These are phyloP conservation scores for Parazoanthus darwini DNA, from an alignment of 92 coral and sea anemone species.

Conservation along the genomic window DNA sequence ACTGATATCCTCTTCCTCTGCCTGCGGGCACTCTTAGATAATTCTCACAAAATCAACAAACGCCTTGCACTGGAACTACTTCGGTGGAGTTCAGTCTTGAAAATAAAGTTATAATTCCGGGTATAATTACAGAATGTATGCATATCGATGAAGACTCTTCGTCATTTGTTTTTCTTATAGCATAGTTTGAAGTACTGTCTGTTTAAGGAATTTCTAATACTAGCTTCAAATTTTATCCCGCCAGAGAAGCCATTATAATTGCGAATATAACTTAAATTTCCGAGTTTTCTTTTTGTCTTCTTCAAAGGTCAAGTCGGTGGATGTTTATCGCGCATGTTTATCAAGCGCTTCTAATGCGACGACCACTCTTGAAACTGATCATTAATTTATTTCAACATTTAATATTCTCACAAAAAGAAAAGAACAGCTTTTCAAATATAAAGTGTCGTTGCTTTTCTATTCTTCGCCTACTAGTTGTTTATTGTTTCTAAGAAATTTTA, in stretches of 20 bases:
- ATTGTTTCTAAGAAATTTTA: not conserved
- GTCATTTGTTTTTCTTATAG: not conserved
- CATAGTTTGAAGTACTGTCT: not conserved
- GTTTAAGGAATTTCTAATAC: not conserved
- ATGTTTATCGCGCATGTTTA: not conserved
- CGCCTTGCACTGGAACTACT: not conserved
- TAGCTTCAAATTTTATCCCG: not conserved
- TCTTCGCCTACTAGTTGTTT: not conserved
- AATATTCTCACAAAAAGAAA: not conserved
- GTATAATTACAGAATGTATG: not conserved
- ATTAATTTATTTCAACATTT: conserved; percentile 10
- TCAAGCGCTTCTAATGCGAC: not conserved
- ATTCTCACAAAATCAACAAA: conserved; percentile 9
- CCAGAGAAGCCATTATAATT: not conserved
- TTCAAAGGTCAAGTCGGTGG: conserved; percentile 26
- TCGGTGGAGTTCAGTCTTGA: not conserved
- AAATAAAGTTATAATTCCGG: not conserved
- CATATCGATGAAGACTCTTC: not conserved
- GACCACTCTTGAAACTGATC: conserved; percentile 15
- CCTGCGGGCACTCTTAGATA: conserved; percentile 16
- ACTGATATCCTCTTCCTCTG: conserved; percentile 16
- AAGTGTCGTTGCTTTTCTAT: not conserved
- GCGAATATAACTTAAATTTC: not conserved
- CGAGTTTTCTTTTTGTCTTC: conserved; percentile 1
- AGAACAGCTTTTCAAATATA: conserved; percentile 22